Evolutionary conservation across 2,113 vertebrate genomes (phyloP), one percentile per base, ranked within the genome.

Genomic region (Larimichthys polyactis): DNA sequence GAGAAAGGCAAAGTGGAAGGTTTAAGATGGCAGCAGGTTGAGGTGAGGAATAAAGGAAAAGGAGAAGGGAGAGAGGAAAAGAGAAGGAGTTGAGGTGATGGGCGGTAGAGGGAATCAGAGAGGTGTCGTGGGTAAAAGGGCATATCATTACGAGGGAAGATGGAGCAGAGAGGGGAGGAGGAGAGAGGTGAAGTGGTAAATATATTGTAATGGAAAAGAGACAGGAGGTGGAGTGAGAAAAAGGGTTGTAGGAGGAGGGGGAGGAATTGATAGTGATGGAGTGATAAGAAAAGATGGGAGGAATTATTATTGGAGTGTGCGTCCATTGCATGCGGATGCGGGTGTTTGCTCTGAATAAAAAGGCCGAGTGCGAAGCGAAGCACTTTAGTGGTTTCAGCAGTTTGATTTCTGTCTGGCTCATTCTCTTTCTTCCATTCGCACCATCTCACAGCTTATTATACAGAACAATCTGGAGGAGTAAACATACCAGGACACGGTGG

Each of bases 361-460:
- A 63, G 71, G 65, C 32, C 5, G 52, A 57, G 79, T 80, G 73
- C 75, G 79, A 87, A 90, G 55, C 4, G 29, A 77, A 83, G 65
- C 54, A n/a, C 90, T 90, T 88, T 83, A 84, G 90, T 79, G 78
- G 75, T 78, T 90, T 90, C 81, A 88, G 85, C 78, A 66, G 78
- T 87, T 87, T 86, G 87, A 81, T 90, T 87, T 87, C 65, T 81
- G 75, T 82, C 82, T 72, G 75, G 73, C 81, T 86, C 64, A 16
- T 82, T 90, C 59, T 78, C 78, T 77, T 64, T 84, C 84, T 85
- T 84, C 86, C 82, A 72, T 78, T 87, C 69, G 16, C 84, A 87
- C 67, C 85, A 79, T 87, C 83, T 86, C 89, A 85, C 86, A 82
- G 87, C 78, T 89, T 92, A 89, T 90, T 90, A 87, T 90, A 90